Evolutionary conservation across 2,888 invertebrate species (phyloP), one percentile per base, ranked within the genome.

Genomic region (Marronus borbonicus): DNA sequence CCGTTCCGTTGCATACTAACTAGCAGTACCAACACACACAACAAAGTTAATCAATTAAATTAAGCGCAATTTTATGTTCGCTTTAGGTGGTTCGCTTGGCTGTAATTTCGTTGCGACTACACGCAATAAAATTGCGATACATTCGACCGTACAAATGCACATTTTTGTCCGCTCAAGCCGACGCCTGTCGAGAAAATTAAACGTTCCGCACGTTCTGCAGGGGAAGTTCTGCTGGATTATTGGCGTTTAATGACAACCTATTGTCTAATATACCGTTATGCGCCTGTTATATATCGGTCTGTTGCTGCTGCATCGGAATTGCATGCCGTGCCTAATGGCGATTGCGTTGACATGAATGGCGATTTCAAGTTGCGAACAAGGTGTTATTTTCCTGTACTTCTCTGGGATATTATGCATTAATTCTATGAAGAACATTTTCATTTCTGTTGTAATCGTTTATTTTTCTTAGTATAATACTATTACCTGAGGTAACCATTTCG

Each of bases 11-110:
- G 72, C 72, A 74, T 74, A 74, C 72, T 62, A 74, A 74, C 60
- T 14, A 74, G 44, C 14, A 12, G 2, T 20, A 74, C 72, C 20
- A 60, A 74, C 39, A 31, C 24, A 14, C n/a, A 24, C 24, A 14
- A 14, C 44, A 44, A 39, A 44, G 58, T 49, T 62, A 74, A 74
- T 74, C 60, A 74, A 74, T 62, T 74, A 74, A 74, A 74, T 74
- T 39, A 28, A 60, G 39, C 60, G 36, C 72, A 74, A 10, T 74
- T 39, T 55, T 55, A 55, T 28, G 50, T 68, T 50, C 68, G 68
- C 50, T 68, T 68, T 68, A 58, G 50, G 44, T 44, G 50, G 68
- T 70, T 17, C 44, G 36, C 31, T 70, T 70, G 31, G 60, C 44
- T 72, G 58, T 36, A 74, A 60, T 74, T 74, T 44, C 12, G 49